Percentiles rank a stretch among this genome's conserved stretches.
Evolutionary conservation across 2,888 invertebrate genomes (phyloP).

Genomic region (Pachymerium ferrugineum): DNA sequence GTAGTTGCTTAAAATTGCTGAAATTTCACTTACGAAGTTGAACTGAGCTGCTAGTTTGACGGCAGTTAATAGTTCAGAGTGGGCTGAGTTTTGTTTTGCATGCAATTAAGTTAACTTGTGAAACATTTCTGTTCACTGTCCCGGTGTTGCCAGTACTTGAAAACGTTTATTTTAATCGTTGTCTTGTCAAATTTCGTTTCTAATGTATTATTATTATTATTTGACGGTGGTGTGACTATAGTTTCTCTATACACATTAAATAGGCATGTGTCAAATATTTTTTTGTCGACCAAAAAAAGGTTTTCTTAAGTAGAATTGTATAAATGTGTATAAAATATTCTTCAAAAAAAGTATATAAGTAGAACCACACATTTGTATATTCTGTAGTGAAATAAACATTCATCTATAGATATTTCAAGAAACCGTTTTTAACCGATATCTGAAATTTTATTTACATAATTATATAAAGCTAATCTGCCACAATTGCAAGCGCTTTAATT

Average conservation of each 20-base stretch:
- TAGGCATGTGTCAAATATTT: constrained; percentile 5
- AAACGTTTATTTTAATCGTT: constrained; percentile 14
- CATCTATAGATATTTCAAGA: constrained; percentile 6
- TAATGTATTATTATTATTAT: neutral
- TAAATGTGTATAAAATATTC: constrained; percentile 17
- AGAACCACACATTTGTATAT: constrained; percentile 1
- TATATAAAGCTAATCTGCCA: constrained; percentile 33
- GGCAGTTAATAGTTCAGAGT: no score
- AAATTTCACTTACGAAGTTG: no score
- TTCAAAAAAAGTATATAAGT: neutral
- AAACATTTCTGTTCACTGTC: constrained; percentile 7
- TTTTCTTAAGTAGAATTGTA: constrained; percentile 15
- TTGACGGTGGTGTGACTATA: neutral
- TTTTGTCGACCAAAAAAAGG: neutral
- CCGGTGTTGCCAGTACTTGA: neutral
- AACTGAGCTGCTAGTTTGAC: no score
- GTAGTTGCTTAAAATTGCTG: no score
- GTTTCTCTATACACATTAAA: constrained; percentile 1
- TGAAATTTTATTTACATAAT: no score
- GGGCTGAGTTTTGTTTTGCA: no score
- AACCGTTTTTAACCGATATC: no score
- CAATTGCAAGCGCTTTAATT: constrained; percentile 40
- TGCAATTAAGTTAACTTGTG: neutral
- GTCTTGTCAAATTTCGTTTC: constrained; percentile 16
- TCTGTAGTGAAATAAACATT: constrained; percentile 22